Evolutionary conservation across 2,888 invertebrate species (phyloP).

Genomic region (Heteropelma amictum): DNA sequence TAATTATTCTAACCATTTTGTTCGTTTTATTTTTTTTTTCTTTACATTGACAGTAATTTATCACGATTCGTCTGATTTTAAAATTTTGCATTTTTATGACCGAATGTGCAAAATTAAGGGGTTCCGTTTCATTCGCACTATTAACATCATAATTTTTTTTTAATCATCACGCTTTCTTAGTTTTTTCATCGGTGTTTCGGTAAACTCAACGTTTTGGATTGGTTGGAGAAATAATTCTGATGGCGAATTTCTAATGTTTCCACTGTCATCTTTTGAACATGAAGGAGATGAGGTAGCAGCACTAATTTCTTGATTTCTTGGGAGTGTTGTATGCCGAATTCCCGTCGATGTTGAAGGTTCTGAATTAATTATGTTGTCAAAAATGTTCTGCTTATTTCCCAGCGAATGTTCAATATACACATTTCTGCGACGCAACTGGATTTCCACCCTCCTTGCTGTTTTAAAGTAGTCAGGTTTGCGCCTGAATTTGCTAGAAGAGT

Average conservation of each 20-base stretch:
- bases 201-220: neutral
- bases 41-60: neutral
- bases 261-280: neutral
- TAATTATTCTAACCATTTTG: neutral
- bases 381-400: slow-evolving; percentile 33
- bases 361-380: neutral
- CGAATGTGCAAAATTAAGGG: neutral
- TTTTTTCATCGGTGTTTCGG: too few relatives aligned
- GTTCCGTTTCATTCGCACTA: slow-evolving; percentile 1
- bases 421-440: too few relatives aligned
- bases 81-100: neutral
- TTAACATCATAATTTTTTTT: neutral
- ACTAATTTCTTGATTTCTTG: neutral
- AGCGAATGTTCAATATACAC: slow-evolving; percentile 43
- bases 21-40: neutral
- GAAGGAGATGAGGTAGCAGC: neutral
- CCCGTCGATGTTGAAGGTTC: neutral
- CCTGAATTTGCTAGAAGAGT: too few relatives aligned
- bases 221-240: neutral
- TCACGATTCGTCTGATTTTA: neutral
- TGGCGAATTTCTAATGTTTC: neutral
- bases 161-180: neutral
- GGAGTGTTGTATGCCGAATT: neutral
- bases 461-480: too few relatives aligned
- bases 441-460: too few relatives aligned